Evolutionary conservation across 2,888 invertebrate genomes (phyloP).

Genomic region (Smittia sp.): DNA sequence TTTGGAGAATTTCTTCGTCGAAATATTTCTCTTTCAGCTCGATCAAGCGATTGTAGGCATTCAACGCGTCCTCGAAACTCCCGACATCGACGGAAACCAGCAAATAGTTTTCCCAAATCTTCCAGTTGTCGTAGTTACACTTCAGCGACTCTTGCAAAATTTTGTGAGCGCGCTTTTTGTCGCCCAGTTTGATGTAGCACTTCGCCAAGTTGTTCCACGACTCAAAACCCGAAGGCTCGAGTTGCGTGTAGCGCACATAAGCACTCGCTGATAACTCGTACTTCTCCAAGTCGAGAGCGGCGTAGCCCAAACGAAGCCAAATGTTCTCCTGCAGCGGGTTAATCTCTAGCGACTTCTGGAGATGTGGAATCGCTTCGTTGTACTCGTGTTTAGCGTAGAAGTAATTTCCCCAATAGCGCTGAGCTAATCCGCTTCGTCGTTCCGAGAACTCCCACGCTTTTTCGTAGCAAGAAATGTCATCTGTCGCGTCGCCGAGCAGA

Average conservation of each 20-base stretch:
- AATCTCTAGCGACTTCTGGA: slow-evolving; percentile 76
- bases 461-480: slow-evolving; percentile 75
- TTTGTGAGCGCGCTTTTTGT: slow-evolving; percentile 80
- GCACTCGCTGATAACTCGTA: slow-evolving; percentile 82
- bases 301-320: slow-evolving; percentile 83
- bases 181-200: slow-evolving; percentile 81
- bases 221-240: slow-evolving; percentile 89
- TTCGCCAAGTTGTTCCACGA: slow-evolving; percentile 98
- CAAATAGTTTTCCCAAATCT: slow-evolving; percentile 92
- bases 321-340: slow-evolving; percentile 84
- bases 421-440: slow-evolving; percentile 76
- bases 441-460: slow-evolving; percentile 90
- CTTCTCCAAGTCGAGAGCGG: slow-evolving; percentile 72
- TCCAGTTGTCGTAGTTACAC: slow-evolving; percentile 91
- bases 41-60: slow-evolving; percentile 78
- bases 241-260: slow-evolving; percentile 79
- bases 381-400: slow-evolving; percentile 74
- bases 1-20: slow-evolving; percentile 71
- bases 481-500: slow-evolving; percentile 82
- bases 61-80: slow-evolving; percentile 80
- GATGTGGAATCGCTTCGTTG: slow-evolving; percentile 74
- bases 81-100: slow-evolving; percentile 82
- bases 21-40: slow-evolving; percentile 80
- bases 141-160: slow-evolving; percentile 85
- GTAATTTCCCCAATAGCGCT: slow-evolving; percentile 83